These are phyloP conservation scores for Periophthalmus magnuspinnatus DNA, from an alignment of 2,797 vertebrate species.

Conservation along the genomic window DNA sequence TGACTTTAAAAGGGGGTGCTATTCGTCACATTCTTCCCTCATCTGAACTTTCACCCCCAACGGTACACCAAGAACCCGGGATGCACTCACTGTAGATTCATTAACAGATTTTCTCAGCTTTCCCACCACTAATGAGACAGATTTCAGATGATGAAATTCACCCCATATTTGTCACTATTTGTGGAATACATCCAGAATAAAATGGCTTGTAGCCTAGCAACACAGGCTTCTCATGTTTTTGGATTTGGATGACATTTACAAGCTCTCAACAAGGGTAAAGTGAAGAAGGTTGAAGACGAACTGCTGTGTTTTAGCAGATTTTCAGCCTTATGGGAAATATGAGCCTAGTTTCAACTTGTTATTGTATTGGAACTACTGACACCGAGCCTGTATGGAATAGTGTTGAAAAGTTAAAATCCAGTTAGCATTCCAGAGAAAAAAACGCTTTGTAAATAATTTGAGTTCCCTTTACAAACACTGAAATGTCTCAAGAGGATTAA, in stretches of 20 bases:
- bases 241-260: constrained; percentile 18
- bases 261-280: constrained; percentile 15
- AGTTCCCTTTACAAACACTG: not conserved
- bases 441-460: not conserved
- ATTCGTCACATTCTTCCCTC: too few species aligned
- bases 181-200: constrained; percentile 22
- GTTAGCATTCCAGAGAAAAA: too few species aligned
- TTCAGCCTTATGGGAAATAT: constrained; percentile 3
- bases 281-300: constrained; percentile 6
- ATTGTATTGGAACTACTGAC: constrained; percentile 5
- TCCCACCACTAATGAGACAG: constrained; percentile 25
- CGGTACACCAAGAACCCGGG: too few species aligned
- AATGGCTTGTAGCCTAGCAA: constrained; percentile 19
- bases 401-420: constrained; percentile 9
- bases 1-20: too few species aligned
- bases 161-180: not conserved
- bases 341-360: constrained; percentile 9
- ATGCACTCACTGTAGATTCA: not conserved
- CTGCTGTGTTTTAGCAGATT: constrained; percentile 11
- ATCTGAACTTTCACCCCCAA: too few species aligned
- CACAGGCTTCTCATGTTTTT: constrained; percentile 12
- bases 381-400: constrained; percentile 13
- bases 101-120: constrained; percentile 7
- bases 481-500: too few species aligned
- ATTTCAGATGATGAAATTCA: constrained; percentile 28